Evolutionary conservation across 2,888 invertebrate species (phyloP), one percentile per base, ranked within the genome.

Genomic region (Mythimna ferrago): DNA sequence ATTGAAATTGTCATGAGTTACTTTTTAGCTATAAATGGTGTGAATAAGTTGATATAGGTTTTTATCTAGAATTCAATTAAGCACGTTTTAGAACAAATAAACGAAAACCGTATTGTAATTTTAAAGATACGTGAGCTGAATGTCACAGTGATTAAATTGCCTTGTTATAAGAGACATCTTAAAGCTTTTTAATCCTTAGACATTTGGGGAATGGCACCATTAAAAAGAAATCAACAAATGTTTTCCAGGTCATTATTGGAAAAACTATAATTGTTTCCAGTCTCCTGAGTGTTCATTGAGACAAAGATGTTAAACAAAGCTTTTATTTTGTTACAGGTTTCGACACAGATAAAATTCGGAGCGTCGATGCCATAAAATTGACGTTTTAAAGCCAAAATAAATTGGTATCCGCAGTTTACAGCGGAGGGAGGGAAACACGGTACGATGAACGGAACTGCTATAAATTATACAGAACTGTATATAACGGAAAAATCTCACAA

Each of bases 311-410:
- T 86, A 90, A 91, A 91, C 84, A 85, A 87, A 90, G 89, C 89
- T 83, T 90, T 88, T 92, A 90, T 90, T 92, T 95, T 95, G 95
- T 95, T 95, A 84, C 95, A 95, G 95, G 90, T 92, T 87, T 85
- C 83, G 81, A 87, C 87, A 83, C 85, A 89, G 80, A 89, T 92
- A 91, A 91, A 92, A 83, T 71, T 90, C 87, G 86, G 89, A 86
- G 85, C 89, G 87, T 82, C 81, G 81, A 85, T 78, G 89, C 86
- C 90, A 91, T 93, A 94, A 93, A 94, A 88, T 89, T 83, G 89
- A 89, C 89, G 88, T 87, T 89, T 89, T 87, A 89, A 89, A 86
- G 83, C 86, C 87, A 82, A 87, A 89, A 87, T 87, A 91, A 92
- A 89, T 91, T 91, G 89, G 89, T 90, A 86, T 87, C 86, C 84